Conservation (phyloP, 2,113 vertebrate genomes). For the Meles meles region DNA sequence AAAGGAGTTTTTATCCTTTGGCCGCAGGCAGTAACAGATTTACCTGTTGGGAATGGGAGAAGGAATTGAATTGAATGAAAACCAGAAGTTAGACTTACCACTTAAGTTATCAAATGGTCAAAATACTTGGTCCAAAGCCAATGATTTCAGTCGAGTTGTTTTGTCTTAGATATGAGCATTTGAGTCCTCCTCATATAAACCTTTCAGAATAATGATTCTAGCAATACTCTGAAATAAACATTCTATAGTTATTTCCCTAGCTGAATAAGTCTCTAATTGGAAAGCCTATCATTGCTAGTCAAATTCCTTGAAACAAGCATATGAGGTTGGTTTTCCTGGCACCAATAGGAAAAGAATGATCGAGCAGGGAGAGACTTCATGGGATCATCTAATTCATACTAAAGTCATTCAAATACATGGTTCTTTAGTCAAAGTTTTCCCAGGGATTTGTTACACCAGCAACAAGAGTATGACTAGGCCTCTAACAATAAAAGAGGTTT, state of each 20-base stretch:
- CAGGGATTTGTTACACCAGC: not conserved
- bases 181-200: not conserved
- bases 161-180: not conserved
- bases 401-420: not conserved
- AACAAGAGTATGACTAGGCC: not conserved
- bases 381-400: not conserved
- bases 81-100: not conserved
- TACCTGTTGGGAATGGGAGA: not conserved
- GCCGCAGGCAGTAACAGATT: not conserved
- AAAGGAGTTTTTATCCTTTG: slow-evolving; percentile 53
- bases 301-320: not conserved
- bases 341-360: not conserved
- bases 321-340: not conserved
- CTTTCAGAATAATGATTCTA: not conserved
- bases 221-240: not conserved
- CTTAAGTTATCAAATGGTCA: not conserved
- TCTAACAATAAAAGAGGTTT: not conserved
- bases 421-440: not conserved
- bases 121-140: not conserved
- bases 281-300: not conserved
- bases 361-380: not conserved
- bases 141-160: not conserved
- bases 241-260: not conserved
- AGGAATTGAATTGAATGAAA: slow-evolving; percentile 21
- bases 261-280: not conserved